These are phyloP conservation scores for Cuculus canorus DNA, from an alignment of 2,797 vertebrate species.

Conservation along the genomic window DNA sequence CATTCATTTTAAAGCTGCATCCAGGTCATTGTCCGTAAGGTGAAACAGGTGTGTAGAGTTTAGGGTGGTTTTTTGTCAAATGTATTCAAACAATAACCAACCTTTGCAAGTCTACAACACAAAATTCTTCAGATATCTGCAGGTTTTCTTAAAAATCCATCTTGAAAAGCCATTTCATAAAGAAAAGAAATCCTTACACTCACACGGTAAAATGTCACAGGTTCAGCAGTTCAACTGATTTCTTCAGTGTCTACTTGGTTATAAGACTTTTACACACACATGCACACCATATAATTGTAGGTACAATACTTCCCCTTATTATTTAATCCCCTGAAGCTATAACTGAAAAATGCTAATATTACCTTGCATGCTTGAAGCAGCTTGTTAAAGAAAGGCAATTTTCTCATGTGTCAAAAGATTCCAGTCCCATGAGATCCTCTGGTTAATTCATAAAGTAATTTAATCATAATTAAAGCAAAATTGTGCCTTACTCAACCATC, in stretches of 20 bases:
- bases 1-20: neutral
- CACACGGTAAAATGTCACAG: neutral
- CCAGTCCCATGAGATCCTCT: slow-evolving; percentile 62
- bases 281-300: slow-evolving; percentile 28
- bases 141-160: neutral
- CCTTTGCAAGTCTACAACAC: neutral
- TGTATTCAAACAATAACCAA: neutral
- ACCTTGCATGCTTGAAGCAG: slow-evolving; percentile 68
- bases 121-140: neutral
- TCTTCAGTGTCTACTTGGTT: neutral
- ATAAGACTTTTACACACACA: slow-evolving; percentile 24
- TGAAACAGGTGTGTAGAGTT: neutral
- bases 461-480: slow-evolving; percentile 73
- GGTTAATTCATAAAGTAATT: slow-evolving; percentile 61
- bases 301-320: slow-evolving; percentile 64
- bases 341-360: slow-evolving; percentile 68
- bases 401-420: slow-evolving; percentile 64
- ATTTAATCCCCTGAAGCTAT: slow-evolving; percentile 75
- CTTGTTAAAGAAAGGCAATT: slow-evolving; percentile 73
- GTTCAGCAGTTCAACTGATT: slow-evolving; percentile 24
- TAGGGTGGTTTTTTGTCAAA: neutral
- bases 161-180: neutral
- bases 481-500: slow-evolving; percentile 19
- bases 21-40: neutral
- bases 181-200: neutral